Evolutionary conservation across 2,888 invertebrate genomes (phyloP).

Genomic region (Heteromurus nitidus): DNA sequence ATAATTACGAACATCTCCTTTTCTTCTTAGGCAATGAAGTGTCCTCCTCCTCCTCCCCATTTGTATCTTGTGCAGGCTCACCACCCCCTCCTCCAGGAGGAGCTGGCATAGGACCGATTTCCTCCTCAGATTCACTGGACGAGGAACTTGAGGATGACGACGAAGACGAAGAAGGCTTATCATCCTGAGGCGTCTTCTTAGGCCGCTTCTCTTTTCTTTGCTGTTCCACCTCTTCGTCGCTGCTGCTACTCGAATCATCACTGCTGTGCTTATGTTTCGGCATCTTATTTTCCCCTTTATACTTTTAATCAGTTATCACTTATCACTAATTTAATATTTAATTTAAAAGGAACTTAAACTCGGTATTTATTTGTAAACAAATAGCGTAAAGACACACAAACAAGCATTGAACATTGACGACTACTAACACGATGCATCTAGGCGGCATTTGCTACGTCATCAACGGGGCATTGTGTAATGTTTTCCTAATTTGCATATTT

Average conservation of each 20-base stretch:
- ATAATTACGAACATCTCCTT: background rate
- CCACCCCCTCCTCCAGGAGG: background rate
- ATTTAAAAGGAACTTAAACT: no score
- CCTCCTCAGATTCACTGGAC: slow-evolving; percentile 45
- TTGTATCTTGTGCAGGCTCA: background rate
- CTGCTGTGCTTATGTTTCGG: slow-evolving; percentile 36
- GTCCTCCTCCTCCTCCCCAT: background rate
- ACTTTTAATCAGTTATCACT: background rate
- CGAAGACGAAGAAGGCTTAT: background rate
- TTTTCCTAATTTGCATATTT: no score
- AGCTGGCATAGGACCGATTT: slow-evolving; percentile 70
- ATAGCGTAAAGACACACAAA: background rate
- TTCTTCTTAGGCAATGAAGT: background rate
- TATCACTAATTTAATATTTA: background rate
- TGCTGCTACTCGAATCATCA: background rate
- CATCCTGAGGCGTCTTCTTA: slow-evolving; percentile 26
- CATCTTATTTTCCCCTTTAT: slow-evolving; percentile 24
- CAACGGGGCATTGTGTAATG: no score
- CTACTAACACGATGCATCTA: no score
- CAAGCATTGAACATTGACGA: no score
- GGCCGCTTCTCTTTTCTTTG: slow-evolving; percentile 3
- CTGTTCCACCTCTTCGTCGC: background rate
- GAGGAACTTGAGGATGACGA: background rate
- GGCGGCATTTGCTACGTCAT: no score
- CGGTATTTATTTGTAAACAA: no score